phyloP scores from a whole-genome alignment of 2,797 vertebrate species.

The Macropus fuliginosus region DNA sequence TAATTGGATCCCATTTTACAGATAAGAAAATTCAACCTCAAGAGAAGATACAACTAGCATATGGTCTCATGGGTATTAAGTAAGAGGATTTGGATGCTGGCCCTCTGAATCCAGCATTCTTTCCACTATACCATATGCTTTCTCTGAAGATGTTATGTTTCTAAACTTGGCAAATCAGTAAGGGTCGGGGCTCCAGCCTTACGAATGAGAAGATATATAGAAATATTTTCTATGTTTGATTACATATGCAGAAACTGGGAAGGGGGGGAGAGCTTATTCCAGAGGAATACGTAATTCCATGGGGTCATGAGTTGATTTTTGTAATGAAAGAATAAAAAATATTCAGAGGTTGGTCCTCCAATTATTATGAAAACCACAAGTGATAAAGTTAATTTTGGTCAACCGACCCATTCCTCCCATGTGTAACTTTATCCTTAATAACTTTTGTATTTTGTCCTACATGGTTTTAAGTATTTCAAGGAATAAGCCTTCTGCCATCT shows the following conservation, averaged over 20 bases:
- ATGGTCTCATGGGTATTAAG: background rate
- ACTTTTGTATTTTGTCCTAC: background rate
- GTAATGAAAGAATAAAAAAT: background rate
- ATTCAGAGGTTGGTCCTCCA: slow-evolving; percentile 17
- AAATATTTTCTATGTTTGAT: slow-evolving; percentile 8
- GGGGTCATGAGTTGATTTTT: background rate
- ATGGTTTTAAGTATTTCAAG: slow-evolving; percentile 50
- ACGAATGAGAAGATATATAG: slow-evolving; percentile 22
- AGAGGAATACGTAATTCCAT: slow-evolving; percentile 14
- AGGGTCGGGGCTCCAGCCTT: background rate
- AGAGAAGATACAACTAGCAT: background rate
- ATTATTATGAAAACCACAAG: slow-evolving; percentile 32
- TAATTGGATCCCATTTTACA: background rate
- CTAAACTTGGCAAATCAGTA: slow-evolving; percentile 29
- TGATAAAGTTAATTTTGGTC: slow-evolving; percentile 45
- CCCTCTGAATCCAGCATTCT: background rate
- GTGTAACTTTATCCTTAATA: slow-evolving; percentile 46
- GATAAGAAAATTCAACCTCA: background rate
- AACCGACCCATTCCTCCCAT: slow-evolving; percentile 52
- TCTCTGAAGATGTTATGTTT: slow-evolving; percentile 13
- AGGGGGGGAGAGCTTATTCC: background rate
- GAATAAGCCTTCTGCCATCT: slow-evolving; percentile 45
- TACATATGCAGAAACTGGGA: background rate
- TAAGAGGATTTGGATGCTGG: background rate
- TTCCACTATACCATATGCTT: background rate